phyloP scores from a whole-genome alignment of 2,113 vertebrate genomes.

The Nesogale talazaci region DNA sequence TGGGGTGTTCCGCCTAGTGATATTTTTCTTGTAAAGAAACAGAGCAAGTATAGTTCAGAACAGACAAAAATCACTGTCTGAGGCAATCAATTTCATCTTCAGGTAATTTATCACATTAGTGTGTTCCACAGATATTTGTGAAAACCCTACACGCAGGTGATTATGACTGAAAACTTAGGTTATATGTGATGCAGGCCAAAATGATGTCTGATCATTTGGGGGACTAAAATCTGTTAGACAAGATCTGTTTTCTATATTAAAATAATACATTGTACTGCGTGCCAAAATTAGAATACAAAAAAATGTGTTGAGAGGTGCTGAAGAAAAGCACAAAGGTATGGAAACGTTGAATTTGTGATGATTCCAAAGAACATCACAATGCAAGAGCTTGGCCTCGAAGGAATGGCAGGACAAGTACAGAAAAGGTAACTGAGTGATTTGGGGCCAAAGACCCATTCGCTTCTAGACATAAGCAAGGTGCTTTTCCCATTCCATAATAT shows the following conservation, averaged over 20 bases:
- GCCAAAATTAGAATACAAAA: neutral
- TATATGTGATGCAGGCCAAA: neutral
- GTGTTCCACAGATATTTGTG: neutral
- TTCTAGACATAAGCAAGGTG: too few species aligned
- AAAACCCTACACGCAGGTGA: neutral
- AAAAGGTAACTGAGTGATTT: neutral
- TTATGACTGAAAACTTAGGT: neutral
- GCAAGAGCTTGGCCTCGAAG: neutral
- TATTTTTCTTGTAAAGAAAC: neutral
- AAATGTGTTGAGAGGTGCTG: neutral
- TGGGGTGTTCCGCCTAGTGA: neutral
- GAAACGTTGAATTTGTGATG: neutral
- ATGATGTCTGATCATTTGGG: neutral
- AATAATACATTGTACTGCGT: constrained; percentile 1
- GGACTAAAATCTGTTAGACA: neutral
- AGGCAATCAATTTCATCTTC: neutral
- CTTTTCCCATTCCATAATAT: too few species aligned
- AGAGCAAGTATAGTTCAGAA: neutral
- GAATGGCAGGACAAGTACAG: neutral
- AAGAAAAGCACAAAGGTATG: neutral
- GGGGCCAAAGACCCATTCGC: neutral
- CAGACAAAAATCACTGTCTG: neutral
- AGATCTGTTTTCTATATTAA: neutral
- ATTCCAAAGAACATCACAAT: neutral
- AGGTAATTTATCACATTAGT: neutral